Percentiles rank a stretch among this genome's conserved stretches.
Evolutionary conservation across 2,797 vertebrate species (phyloP).

Genomic region (Lacerta viridis): DNA sequence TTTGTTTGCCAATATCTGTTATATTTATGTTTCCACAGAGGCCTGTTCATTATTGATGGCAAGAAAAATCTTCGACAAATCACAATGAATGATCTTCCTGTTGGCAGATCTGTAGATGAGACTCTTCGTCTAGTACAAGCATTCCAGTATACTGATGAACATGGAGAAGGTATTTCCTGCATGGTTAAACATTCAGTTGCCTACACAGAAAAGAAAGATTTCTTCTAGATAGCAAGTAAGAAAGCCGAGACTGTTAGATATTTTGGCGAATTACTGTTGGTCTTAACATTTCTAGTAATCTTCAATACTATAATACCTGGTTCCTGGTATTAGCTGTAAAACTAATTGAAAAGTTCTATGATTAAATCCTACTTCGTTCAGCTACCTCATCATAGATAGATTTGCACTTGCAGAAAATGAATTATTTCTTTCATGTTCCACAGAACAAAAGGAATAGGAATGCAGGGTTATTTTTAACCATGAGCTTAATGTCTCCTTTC

Average conservation of each 20-base stretch:
- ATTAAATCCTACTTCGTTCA: neutral
- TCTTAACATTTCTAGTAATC: conserved; percentile 5
- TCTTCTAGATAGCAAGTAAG: neutral
- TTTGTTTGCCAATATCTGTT: neutral
- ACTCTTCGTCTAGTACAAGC: conserved; percentile 96
- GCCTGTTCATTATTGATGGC: conserved; percentile 97
- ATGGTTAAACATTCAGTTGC: neutral
- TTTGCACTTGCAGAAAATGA: neutral
- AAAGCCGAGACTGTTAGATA: neutral
- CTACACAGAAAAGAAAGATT: neutral
- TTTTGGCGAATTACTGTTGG: neutral
- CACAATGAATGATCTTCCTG: conserved; percentile 98
- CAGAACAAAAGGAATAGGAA: conserved; percentile 1
- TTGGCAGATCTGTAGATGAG: conserved; percentile 97
- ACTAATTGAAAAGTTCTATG: neutral
- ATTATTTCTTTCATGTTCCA: conserved; percentile 14
- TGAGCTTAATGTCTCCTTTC: conserved; percentile 27
- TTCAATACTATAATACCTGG: neutral
- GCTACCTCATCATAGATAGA: neutral
- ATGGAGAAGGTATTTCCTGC: conserved; percentile 90
- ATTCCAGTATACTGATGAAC: conserved; percentile 98
- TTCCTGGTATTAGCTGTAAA: conserved; percentile 20
- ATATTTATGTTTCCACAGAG: conserved; percentile 81
- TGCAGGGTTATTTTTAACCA: conserved; percentile 36
- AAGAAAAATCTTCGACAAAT: conserved; percentile 95